Evolutionary conservation across 2,113 vertebrate species (phyloP).

Genomic region (Pangasianodon gigas): DNA sequence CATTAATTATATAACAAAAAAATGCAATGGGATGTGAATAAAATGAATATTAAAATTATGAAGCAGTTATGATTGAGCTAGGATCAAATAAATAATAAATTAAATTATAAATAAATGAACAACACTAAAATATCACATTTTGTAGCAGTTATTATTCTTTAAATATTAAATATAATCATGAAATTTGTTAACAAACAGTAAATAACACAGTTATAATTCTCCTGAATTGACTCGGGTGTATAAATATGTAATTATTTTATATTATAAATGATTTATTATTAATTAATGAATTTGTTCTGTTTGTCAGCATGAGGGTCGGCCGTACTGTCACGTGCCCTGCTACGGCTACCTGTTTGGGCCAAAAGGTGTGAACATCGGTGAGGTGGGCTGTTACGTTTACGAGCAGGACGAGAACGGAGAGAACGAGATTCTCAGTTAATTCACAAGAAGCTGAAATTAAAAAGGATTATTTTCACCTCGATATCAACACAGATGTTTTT

Average conservation of each 20-base stretch:
- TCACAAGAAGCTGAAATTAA: conserved; percentile 18
- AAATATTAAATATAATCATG: background rate
- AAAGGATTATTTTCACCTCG: background rate
- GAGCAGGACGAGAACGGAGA: conserved; percentile 57
- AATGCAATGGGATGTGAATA: too few relatives aligned
- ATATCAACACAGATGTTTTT: background rate
- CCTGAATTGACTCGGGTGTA: background rate
- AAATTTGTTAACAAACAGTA: too few relatives aligned
- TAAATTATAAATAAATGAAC: too few relatives aligned
- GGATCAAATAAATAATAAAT: background rate
- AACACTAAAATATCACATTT: too few relatives aligned
- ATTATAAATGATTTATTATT: background rate
- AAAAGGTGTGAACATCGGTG: conserved; percentile 78
- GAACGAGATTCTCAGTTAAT: conserved; percentile 51
- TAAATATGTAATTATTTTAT: background rate
- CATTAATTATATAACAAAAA: too few relatives aligned
- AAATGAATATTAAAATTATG: background rate
- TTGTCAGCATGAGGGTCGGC: conserved; percentile 70
- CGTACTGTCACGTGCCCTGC: conserved; percentile 76
- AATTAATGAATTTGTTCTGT: conserved; percentile 2
- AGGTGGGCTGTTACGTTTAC: conserved; percentile 77
- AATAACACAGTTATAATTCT: too few relatives aligned
- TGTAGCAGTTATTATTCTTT: background rate
- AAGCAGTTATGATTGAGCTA: background rate
- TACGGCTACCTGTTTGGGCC: conserved; percentile 77